Percentiles rank a stretch among this genome's conserved stretches.
Evolutionary conservation across 1,140 invertebrate species (phyloP).

Genomic region (Rhopalosiphum maidis): DNA sequence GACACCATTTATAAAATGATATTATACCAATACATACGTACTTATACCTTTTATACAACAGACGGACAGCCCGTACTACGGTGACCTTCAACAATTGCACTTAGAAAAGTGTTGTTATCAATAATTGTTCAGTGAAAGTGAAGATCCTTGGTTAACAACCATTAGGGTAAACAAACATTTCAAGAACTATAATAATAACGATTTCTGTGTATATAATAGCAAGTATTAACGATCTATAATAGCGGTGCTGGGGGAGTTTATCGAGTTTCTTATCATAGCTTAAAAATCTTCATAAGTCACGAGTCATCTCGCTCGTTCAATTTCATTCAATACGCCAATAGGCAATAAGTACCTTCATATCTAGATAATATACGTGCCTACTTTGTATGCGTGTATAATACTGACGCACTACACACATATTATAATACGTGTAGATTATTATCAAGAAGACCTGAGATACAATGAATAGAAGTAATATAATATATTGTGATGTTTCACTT

Average conservation of each 20-base stretch:
- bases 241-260: neutral
- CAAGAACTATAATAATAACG: slow-evolving; percentile 4
- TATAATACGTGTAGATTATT: neutral
- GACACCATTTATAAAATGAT: neutral
- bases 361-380: neutral
- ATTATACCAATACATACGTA: neutral
- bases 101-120: neutral
- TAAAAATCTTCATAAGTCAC: slow-evolving; percentile 11
- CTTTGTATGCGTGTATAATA: neutral
- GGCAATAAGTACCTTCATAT: neutral
- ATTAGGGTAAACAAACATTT: slow-evolving; percentile 12
- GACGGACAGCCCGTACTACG: neutral
- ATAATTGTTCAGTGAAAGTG: slow-evolving; percentile 37
- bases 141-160: slow-evolving; percentile 35
- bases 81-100: neutral
- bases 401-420: neutral
- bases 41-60: neutral
- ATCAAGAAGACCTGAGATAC: neutral
- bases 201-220: slow-evolving; percentile 20
- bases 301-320: neutral
- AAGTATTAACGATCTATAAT: neutral
- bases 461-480: too few relatives aligned
- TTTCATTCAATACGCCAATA: neutral
- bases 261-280: neutral
- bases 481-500: neutral